phyloP scores from a whole-genome alignment of 2,113 vertebrate species.

The Callipepla squamata region DNA sequence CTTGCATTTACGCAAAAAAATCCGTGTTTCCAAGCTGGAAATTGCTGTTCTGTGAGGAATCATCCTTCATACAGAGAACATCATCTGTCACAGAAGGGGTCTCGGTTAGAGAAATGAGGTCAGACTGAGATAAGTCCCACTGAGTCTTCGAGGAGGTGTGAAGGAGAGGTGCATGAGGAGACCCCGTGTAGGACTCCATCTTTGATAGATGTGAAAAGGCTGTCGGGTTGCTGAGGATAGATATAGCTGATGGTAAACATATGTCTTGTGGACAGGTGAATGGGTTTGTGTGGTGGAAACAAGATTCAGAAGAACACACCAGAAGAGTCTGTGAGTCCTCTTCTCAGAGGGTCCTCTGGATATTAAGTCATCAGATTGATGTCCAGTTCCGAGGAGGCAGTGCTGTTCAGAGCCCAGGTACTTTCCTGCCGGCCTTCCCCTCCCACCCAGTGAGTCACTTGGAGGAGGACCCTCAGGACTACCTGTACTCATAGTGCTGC shows the following conservation, averaged over 20 bases:
- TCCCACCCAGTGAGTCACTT: not conserved
- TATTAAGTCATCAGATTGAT: not conserved
- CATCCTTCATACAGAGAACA: not conserved
- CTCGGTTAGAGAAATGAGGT: not conserved
- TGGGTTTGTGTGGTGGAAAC: not conserved
- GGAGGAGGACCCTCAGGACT: not conserved
- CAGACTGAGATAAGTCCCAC: not conserved
- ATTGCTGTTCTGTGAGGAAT: not conserved
- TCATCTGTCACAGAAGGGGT: not conserved
- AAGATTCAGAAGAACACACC: not conserved
- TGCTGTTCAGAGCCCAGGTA: not conserved
- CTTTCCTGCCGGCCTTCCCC: not conserved
- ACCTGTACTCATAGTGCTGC: not conserved
- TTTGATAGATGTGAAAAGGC: not conserved
- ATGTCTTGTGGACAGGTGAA: rapidly evolving
- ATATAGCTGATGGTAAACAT: not conserved
- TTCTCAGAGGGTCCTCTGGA: not conserved
- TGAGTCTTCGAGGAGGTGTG: not conserved
- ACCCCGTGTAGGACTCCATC: not conserved
- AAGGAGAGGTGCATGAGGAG: not conserved
- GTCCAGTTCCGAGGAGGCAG: not conserved
- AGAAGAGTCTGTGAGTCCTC: not conserved
- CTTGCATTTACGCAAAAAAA: not conserved
- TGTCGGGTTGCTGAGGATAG: not conserved
- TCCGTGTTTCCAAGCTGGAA: not conserved